Evolutionary conservation across 2,113 vertebrate genomes (phyloP), one percentile per base, ranked within the genome.

Genomic region (Albula glossodonta): DNA sequence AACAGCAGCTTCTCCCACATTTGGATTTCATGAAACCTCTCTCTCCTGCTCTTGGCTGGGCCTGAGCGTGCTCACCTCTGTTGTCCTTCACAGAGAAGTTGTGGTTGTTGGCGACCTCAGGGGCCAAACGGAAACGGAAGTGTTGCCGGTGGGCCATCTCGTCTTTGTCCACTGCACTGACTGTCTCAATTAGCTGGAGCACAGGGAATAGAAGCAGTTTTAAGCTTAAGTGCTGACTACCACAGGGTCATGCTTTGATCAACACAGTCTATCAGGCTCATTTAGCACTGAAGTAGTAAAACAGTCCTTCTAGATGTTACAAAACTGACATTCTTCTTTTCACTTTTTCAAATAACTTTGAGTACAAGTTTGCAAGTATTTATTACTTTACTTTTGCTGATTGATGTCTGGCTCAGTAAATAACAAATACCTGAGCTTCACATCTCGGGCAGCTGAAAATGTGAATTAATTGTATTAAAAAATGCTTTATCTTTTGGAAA

Each of bases 31-130:
- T 41, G 31, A 41, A 41, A 41, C 31, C 31, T 41, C 31, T 41
- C 31, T 41, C 31, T 13, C 11, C 22, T 53, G 51, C 3, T 8
- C n/a, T 22, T 63, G 60, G 10, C 51, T 6, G 15, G 51, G 19
- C 22, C n/a, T 6, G 17, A 1, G 85, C 48, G 51, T 7, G 92
- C 94, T 63, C 92, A 99, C 98, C 97, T 98, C 96, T 94, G 94
- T 98, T 98, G 93, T 99, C 97, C 95, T 95, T 95, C 86, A 99
- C 94, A 17, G 98, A 98, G 93, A 99, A 99, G 92, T 99, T 99
- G 88, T 97, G 95, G 93, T 99, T 99, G 90, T 98, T 96, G 83
- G 94, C 94, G 85, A 97, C 97, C 93, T 97, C 97, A 11, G 96
- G 96, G 81, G 97, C 95, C 0, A 99, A 96, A 87, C 94, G 97